Evolutionary conservation across 2,113 vertebrate species (phyloP), one percentile per base, ranked within the genome.

Genomic region (Poeciliopsis prolifica): DNA sequence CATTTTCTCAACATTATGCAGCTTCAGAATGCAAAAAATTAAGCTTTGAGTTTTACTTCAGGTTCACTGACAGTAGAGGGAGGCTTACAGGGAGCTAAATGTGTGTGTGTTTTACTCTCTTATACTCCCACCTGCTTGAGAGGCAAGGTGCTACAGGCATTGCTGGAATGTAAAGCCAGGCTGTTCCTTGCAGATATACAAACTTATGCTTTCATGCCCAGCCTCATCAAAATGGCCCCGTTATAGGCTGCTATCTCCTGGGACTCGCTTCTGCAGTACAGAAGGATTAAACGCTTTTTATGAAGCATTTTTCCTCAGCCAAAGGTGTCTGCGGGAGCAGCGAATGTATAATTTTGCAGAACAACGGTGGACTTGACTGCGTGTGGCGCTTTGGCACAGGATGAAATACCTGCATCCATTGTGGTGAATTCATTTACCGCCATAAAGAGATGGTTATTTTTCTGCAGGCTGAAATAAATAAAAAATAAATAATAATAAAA

Each of bases 121-220:
- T 37, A 11, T 35, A 10, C 70, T 65, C 54, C 64, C 44, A 72
- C 42, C 61, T 37, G 35, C 62, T 68, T 76, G 62, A 81, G 82
- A 87, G 79, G 85, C 14, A 60, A 84, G 82, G 80, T 85, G 87
- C 74, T 70, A n/a, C 22, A 77, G 78, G 78, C 67, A 69, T 81
- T 88, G 74, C 86, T 88, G 88, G 83, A 86, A 75, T 70, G 58
- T 61, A 37, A 63, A 88, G 84, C 79, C 86, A 62, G 35, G 88
- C 87, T 91, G 92, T 87, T 89, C 88, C 92, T 91, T 89, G 74
- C 89, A 88, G 88, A 92, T 92, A 93, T 88, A 88, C 85, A 86
- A 85, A 73, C 74, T 44, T 69, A 75, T 0, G 79, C 88, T 91
- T 92, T 92, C 81, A 89, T 84, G 85, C 87, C 78, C 84, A 83